phyloP scores from a whole-genome alignment of 2,888 invertebrate species.

The Andrena bicolor region DNA sequence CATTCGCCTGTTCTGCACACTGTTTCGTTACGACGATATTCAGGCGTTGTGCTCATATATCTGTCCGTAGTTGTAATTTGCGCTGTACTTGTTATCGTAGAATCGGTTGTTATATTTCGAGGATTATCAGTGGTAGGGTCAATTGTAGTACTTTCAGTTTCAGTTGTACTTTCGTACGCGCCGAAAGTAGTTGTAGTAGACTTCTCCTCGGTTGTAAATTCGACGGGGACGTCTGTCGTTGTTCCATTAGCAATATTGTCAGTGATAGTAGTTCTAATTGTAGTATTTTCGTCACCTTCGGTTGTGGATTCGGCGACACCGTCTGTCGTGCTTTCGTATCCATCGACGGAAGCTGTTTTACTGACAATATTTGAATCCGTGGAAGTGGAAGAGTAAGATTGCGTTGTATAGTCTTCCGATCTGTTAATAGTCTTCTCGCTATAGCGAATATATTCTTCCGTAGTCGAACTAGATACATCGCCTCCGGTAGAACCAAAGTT shows the following conservation, averaged over 20 bases:
- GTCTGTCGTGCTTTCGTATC: background rate
- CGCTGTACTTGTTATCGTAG: background rate
- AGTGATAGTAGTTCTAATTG: background rate
- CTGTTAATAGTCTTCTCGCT: background rate
- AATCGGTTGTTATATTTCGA: background rate
- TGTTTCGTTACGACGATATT: background rate
- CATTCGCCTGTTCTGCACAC: conserved; percentile 69
- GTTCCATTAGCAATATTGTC: background rate
- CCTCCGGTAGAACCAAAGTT: background rate
- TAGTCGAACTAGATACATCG: background rate
- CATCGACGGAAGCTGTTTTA: background rate
- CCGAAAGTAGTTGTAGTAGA: background rate
- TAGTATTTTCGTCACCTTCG: background rate
- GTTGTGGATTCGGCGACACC: background rate
- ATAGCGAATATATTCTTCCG: background rate
- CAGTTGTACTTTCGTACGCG: background rate
- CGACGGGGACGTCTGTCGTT: background rate
- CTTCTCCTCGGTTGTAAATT: background rate
- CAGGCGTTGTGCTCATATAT: background rate
- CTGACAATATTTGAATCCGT: background rate
- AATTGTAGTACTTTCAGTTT: background rate
- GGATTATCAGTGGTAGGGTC: background rate
- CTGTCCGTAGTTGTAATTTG: background rate
- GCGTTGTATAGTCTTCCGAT: background rate
- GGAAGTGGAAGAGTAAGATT: background rate